phyloP scores from a whole-genome alignment of 2,797 vertebrate genomes.

The Siniperca obscura region DNA sequence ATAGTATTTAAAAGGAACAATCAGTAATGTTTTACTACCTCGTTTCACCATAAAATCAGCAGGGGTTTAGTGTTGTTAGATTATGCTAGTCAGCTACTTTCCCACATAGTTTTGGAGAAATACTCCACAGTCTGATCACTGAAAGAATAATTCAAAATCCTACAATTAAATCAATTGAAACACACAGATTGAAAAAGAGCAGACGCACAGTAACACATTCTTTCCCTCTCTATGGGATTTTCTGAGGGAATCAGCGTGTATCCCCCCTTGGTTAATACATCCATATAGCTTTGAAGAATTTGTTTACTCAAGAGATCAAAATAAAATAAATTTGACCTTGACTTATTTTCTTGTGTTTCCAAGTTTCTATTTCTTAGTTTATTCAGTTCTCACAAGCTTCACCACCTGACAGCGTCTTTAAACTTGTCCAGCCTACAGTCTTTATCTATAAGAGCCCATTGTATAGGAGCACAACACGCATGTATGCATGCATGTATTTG shows the following conservation, averaged over 20 bases:
- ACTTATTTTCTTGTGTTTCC: constrained; percentile 1
- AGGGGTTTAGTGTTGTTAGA: background rate
- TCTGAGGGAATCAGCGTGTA: background rate
- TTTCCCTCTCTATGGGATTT: background rate
- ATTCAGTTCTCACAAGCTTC: background rate
- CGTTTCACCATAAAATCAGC: background rate
- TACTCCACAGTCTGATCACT: background rate
- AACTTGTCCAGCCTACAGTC: background rate
- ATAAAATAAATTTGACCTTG: background rate
- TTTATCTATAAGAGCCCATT: background rate
- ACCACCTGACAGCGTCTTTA: background rate
- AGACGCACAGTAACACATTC: background rate
- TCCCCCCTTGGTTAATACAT: background rate
- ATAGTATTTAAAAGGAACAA: constrained; percentile 16
- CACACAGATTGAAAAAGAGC: constrained; percentile 14
- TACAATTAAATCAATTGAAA: constrained; percentile 28
- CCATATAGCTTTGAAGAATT: constrained; percentile 12
- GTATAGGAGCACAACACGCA: background rate
- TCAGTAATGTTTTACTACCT: constrained; percentile 7
- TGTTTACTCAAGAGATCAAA: constrained; percentile 28
- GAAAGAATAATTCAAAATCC: constrained; percentile 21
- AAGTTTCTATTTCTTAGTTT: background rate
- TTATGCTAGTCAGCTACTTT: background rate
- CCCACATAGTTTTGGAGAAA: background rate
- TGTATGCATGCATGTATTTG: background rate